Evolutionary conservation across 2,797 vertebrate species (phyloP).

Genomic region (Pipistrellus nathusii): DNA sequence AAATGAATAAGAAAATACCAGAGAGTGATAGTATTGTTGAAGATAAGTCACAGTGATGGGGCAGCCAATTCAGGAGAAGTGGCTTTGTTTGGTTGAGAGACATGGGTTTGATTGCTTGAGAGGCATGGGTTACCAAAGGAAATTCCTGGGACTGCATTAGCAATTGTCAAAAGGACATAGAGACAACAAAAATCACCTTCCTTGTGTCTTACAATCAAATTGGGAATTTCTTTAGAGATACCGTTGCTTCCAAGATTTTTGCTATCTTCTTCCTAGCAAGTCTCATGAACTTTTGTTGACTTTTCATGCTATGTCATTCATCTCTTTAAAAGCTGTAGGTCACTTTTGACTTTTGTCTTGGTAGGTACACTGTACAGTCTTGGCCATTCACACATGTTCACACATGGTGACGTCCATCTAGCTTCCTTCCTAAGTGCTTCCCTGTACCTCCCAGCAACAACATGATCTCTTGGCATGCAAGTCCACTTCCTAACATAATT

Average conservation of each 20-base stretch:
- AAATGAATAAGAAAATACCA: not conserved
- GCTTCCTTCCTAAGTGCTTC: not conserved
- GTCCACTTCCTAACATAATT: not conserved
- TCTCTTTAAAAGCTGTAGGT: not conserved
- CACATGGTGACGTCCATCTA: not conserved
- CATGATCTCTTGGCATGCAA: not conserved
- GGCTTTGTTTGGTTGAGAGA: not conserved
- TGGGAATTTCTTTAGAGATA: conserved; percentile 21
- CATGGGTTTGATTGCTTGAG: not conserved
- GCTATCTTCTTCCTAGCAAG: not conserved
- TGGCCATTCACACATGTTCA: not conserved
- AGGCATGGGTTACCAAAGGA: not conserved
- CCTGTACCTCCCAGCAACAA: not conserved
- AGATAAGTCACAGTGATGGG: not conserved
- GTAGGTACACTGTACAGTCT: not conserved
- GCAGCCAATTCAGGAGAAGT: not conserved
- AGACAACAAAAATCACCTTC: not conserved
- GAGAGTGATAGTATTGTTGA: not conserved
- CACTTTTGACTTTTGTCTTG: not conserved
- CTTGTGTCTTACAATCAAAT: not conserved
- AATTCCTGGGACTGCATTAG: not conserved
- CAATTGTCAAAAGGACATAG: not conserved
- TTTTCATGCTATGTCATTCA: not conserved
- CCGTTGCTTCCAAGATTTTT: not conserved
- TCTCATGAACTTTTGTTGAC: not conserved